A percentile compares a stretch with the other conserved stretches of the same genome.
Evolutionary conservation across 2,888 invertebrate genomes (phyloP).

Genomic region (Tetragonisca angustula): DNA sequence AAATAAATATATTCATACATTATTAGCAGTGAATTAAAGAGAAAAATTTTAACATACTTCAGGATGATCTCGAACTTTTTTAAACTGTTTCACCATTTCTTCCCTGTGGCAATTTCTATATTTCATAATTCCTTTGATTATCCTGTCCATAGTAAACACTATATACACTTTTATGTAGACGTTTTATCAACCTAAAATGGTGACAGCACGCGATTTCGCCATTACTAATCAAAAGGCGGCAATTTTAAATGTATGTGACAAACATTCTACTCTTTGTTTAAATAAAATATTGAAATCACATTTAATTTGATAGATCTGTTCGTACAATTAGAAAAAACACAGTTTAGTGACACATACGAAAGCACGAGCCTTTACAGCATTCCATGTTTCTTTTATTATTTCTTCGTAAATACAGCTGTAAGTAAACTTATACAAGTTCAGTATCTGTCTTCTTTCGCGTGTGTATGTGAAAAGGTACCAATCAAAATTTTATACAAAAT

Average conservation of each 20-base stretch:
- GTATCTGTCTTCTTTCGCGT: constrained; percentile 7
- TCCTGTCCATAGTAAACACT: constrained; percentile 89
- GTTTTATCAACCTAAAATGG: constrained; percentile 40
- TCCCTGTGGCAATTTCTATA: constrained; percentile 93
- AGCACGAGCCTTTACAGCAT: constrained; percentile 20
- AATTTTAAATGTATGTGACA: constrained; percentile 50
- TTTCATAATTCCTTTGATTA: constrained; percentile 95
- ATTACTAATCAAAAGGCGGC: constrained; percentile 58
- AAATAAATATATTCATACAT: constrained; percentile 1
- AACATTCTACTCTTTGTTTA: neutral
- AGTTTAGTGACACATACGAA: constrained; percentile 40
- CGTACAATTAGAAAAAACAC: constrained; percentile 64
- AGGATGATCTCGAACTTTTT: constrained; percentile 94
- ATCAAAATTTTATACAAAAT: constrained; percentile 40
- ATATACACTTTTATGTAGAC: constrained; percentile 14
- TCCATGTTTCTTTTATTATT: constrained; percentile 15
- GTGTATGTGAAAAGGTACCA: constrained; percentile 25
- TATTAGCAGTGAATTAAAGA: neutral
- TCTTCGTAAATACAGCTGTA: constrained; percentile 32
- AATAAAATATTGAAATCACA: neutral
- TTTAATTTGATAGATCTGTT: constrained; percentile 49
- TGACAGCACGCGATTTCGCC: constrained; percentile 71
- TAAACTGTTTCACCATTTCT: constrained; percentile 96
- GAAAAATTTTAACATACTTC: constrained; percentile 86
- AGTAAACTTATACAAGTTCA: constrained; percentile 44